Evolutionary conservation across 2,113 vertebrate genomes (phyloP).

Genomic region (Ctenomys sociabilis): DNA sequence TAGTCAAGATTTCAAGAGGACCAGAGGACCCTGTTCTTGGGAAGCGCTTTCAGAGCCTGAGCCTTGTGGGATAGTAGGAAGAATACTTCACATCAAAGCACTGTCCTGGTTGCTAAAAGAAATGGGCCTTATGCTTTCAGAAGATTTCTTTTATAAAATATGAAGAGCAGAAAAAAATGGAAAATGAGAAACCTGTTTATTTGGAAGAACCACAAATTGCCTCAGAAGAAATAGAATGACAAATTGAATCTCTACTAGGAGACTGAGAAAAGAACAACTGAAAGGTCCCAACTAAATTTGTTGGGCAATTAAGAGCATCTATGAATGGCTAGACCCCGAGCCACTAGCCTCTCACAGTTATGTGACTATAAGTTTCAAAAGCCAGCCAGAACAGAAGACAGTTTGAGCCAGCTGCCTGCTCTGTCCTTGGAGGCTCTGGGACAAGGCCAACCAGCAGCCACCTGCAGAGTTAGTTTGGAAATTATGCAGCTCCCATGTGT

Average conservation of each 20-base stretch:
- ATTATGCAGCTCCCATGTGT: neutral
- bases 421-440: neutral
- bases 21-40: neutral
- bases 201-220: conserved; percentile 29
- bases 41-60: neutral
- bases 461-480: neutral
- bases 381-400: neutral
- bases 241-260: conserved; percentile 17
- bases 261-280: neutral
- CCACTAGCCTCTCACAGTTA: neutral
- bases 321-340: neutral
- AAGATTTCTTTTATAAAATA: conserved; percentile 32
- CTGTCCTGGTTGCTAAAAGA: neutral
- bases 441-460: neutral
- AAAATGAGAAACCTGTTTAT: neutral
- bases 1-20: conserved; percentile 8
- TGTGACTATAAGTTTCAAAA: conserved; percentile 26
- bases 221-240: conserved; percentile 22
- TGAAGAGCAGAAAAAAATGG: neutral
- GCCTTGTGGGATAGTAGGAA: neutral
- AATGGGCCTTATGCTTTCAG: neutral
- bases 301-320: conserved; percentile 9
- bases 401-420: neutral
- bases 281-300: conserved; percentile 38
- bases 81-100: neutral